phyloP scores from a whole-genome alignment of 2,888 invertebrate genomes.

The Phaedon cochleariae region DNA sequence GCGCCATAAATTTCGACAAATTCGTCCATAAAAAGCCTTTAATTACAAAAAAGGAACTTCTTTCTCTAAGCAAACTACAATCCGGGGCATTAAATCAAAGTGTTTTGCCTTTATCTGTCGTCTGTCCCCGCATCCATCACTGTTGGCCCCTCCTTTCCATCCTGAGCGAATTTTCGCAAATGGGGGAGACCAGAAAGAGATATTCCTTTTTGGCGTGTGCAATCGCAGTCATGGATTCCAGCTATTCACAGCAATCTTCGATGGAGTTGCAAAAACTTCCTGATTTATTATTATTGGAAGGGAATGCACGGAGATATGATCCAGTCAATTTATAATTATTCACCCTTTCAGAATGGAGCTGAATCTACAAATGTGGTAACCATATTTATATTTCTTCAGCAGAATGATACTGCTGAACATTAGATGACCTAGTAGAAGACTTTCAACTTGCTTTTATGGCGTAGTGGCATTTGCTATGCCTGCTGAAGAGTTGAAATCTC shows the following conservation, averaged over 20 bases:
- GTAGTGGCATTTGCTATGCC: too few species aligned
- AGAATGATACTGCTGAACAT: too few species aligned
- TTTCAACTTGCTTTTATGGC: too few species aligned
- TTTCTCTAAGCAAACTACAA: constrained; percentile 61
- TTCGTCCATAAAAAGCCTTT: constrained; percentile 55
- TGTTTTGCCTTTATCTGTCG: constrained; percentile 64
- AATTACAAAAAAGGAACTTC: constrained; percentile 62
- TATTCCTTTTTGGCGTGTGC: constrained; percentile 9
- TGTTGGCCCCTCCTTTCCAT: constrained; percentile 55
- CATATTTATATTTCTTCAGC: too few species aligned
- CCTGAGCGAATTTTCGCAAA: constrained; percentile 33
- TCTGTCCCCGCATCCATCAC: constrained; percentile 62
- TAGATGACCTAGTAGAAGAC: too few species aligned
- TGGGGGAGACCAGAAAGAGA: constrained; percentile 25
- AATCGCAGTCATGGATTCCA: constrained; percentile 11
- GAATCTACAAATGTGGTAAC: too few species aligned
- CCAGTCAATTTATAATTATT: neutral
- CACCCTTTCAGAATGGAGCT: neutral
- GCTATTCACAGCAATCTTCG: neutral
- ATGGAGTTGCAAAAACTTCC: neutral
- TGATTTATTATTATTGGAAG: neutral
- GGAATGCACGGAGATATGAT: neutral
- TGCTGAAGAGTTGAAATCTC: too few species aligned
- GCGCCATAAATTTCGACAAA: constrained; percentile 52
- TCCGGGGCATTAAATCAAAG: constrained; percentile 62